Conservation (phyloP, 2,888 invertebrate species). For the Drepanosiphum platanoidis region DNA sequence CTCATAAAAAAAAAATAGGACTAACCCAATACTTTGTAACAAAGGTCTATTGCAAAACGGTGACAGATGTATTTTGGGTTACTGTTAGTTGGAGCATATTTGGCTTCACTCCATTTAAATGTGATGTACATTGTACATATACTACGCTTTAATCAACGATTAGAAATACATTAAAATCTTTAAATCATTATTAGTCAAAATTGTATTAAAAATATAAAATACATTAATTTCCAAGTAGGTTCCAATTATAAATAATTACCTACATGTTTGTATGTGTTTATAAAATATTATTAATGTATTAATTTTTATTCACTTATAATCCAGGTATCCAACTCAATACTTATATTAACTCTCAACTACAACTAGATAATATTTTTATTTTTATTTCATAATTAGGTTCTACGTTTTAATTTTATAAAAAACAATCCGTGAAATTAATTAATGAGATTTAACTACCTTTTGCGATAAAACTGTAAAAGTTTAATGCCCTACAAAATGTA, state of each 20-base stretch:
- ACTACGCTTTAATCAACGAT: background rate
- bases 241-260: background rate
- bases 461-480: background rate
- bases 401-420: background rate
- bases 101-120: constrained; percentile 41
- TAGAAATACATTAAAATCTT: background rate
- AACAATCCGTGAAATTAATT: background rate
- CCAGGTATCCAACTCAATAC: background rate
- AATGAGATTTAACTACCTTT: background rate
- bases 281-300: too few relatives aligned
- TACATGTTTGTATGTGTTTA: background rate
- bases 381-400: too few relatives aligned
- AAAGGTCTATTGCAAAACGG: background rate
- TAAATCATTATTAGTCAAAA: constrained; percentile 7
- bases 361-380: background rate
- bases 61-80: constrained; percentile 23
- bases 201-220: background rate
- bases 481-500: background rate
- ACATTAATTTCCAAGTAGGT: background rate
- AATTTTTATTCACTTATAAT: too few relatives aligned
- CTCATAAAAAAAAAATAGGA: constrained; percentile 28
- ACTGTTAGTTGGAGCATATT: constrained; percentile 1
- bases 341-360: background rate
- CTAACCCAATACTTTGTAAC: constrained; percentile 8
- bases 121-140: background rate